Conservation (phyloP, 2,888 invertebrate species). For the Macaria liturata region DNA sequence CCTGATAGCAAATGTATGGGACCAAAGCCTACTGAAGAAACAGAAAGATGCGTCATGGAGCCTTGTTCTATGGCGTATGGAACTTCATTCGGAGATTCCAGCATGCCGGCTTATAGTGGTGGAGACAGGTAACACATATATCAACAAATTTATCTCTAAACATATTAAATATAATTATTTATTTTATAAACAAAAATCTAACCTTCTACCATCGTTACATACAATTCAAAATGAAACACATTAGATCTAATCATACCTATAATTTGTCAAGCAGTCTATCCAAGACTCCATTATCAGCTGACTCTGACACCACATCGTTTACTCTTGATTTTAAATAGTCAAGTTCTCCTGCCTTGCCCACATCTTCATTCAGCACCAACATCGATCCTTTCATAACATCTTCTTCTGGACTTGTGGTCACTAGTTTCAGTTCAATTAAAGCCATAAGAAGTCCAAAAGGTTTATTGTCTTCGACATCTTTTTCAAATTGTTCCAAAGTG, state of each 20-base stretch:
- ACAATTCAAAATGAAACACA: too few species aligned
- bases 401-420: slow-evolving; percentile 50
- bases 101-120: slow-evolving; percentile 63
- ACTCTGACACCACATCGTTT: slow-evolving; percentile 64
- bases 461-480: slow-evolving; percentile 52
- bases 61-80: slow-evolving; percentile 88
- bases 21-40: slow-evolving; percentile 91
- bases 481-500: slow-evolving; percentile 50
- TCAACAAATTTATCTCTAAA: too few species aligned
- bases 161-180: too few species aligned
- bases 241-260: slow-evolving; percentile 18
- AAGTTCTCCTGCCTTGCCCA: slow-evolving; percentile 37
- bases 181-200: too few species aligned
- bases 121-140: slow-evolving; percentile 61
- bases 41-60: slow-evolving; percentile 91
- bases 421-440: slow-evolving; percentile 59
- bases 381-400: slow-evolving; percentile 41
- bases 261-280: slow-evolving; percentile 47
- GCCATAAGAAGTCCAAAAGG: slow-evolving; percentile 64
- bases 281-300: slow-evolving; percentile 53
- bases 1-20: slow-evolving; percentile 95
- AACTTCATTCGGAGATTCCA: slow-evolving; percentile 76
- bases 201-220: too few species aligned
- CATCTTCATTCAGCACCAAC: slow-evolving; percentile 35
- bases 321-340: slow-evolving; percentile 51